Conservation (phyloP, 2,888 invertebrate species). For the Glyphotaelius pellucidus region DNA sequence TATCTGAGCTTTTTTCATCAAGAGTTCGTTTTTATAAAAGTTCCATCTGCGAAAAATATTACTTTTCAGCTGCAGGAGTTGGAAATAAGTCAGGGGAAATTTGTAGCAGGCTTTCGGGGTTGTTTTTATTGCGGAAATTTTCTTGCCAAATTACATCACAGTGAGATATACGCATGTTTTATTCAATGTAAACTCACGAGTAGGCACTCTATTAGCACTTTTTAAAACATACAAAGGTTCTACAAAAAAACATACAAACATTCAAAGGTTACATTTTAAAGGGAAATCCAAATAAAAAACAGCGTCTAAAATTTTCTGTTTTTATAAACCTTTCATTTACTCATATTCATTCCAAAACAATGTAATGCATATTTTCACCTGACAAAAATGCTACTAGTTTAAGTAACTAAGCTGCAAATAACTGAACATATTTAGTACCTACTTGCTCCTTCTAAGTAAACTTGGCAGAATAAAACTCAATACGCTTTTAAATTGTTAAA, state of each 20-base stretch:
- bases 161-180: neutral
- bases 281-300: neutral
- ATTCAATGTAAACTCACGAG: neutral
- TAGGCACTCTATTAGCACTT: neutral
- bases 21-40: neutral
- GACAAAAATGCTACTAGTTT: neutral
- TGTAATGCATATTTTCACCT: neutral
- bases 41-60: conserved; percentile 2
- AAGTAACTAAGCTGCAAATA: neutral
- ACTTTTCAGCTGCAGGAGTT: conserved; percentile 2
- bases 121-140: neutral
- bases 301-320: neutral
- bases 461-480: neutral
- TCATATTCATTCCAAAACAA: no score
- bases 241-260: no score
- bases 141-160: neutral
- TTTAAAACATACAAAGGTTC: neutral
- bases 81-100: neutral
- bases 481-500: neutral
- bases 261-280: no score
- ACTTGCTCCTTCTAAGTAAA: no score
- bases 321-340: no score
- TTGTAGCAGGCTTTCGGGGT: neutral
- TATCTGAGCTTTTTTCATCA: neutral
- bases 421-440: no score